Evolutionary conservation across 1,140 invertebrate genomes (phyloP).

Genomic region (Euwallacea similis): DNA sequence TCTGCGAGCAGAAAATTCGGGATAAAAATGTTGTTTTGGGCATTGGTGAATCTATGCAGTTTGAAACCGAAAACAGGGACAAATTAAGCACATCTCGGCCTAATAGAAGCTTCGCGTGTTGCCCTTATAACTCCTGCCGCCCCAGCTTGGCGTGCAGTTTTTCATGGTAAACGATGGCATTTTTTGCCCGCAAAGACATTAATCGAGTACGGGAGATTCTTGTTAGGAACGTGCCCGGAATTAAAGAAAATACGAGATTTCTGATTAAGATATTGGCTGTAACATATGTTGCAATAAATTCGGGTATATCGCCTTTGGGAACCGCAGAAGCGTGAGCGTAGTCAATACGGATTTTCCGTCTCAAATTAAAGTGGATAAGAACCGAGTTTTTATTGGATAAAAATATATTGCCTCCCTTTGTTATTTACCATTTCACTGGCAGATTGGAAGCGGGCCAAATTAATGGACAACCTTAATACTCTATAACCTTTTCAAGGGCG

Average conservation of each 20-base stretch:
- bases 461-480: background rate
- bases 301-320: conserved; percentile 1
- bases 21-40: too few species aligned
- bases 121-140: background rate
- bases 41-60: too few species aligned
- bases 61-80: too few species aligned
- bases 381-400: background rate
- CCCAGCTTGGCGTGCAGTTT: background rate
- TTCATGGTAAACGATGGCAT: background rate
- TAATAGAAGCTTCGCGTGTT: conserved; percentile 2
- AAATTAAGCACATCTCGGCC: background rate
- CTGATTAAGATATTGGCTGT: conserved; percentile 1
- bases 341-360: conserved; percentile 3
- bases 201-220: background rate
- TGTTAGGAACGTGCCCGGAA: background rate
- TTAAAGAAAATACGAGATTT: background rate
- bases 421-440: background rate
- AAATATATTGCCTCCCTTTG: background rate
- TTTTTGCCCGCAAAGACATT: background rate
- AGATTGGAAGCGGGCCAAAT: background rate
- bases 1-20: too few species aligned
- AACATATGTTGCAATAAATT: conserved; percentile 3
- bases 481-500: too few species aligned
- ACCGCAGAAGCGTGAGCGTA: background rate
- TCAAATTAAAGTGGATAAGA: conserved; percentile 6